These are phyloP conservation scores for Drosophila pachea DNA, from an alignment of 1,140 invertebrate species.

Conservation along the genomic window DNA sequence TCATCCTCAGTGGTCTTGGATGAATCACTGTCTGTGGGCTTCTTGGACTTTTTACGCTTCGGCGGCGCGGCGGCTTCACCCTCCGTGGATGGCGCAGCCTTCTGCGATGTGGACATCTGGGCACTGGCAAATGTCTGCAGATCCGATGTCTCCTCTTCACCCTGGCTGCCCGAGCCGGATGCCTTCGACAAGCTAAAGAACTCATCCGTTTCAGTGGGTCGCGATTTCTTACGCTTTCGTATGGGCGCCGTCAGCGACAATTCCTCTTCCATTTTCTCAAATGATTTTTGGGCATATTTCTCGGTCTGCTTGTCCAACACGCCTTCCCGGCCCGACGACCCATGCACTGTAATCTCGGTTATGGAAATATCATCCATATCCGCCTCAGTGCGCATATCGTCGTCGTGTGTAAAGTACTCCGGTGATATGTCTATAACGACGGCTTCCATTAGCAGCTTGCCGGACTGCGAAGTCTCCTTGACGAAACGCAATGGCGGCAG, in stretches of 20 bases:
- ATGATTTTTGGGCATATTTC: constrained; percentile 62
- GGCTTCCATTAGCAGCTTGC: constrained; percentile 92
- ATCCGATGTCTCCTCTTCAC: constrained; percentile 81
- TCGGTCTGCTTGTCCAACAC: constrained; percentile 78
- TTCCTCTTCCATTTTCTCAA: constrained; percentile 74
- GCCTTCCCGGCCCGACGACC: constrained; percentile 77
- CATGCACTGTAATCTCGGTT: constrained; percentile 81
- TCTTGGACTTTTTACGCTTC: constrained; percentile 75
- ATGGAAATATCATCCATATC: constrained; percentile 91
- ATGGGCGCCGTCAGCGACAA: constrained; percentile 61
- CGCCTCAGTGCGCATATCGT: constrained; percentile 90
- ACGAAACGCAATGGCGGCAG: constrained; percentile 92
- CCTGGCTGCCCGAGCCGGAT: constrained; percentile 67
- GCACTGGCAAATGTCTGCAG: constrained; percentile 83
- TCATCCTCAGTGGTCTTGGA: constrained; percentile 78
- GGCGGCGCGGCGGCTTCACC: constrained; percentile 65
- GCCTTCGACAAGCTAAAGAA: constrained; percentile 80
- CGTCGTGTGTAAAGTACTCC: constrained; percentile 88
- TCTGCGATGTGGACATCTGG: constrained; percentile 80
- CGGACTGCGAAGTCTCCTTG: constrained; percentile 92
- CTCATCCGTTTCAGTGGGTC: constrained; percentile 79
- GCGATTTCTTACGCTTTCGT: constrained; percentile 72
- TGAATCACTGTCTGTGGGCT: constrained; percentile 70
- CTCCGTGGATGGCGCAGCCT: constrained; percentile 41
- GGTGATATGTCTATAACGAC: constrained; percentile 94